A percentile compares a stretch with the other conserved stretches of the same genome.
phyloP scores from a whole-genome alignment of 2,888 invertebrate genomes.

The Sisyra nigra region DNA sequence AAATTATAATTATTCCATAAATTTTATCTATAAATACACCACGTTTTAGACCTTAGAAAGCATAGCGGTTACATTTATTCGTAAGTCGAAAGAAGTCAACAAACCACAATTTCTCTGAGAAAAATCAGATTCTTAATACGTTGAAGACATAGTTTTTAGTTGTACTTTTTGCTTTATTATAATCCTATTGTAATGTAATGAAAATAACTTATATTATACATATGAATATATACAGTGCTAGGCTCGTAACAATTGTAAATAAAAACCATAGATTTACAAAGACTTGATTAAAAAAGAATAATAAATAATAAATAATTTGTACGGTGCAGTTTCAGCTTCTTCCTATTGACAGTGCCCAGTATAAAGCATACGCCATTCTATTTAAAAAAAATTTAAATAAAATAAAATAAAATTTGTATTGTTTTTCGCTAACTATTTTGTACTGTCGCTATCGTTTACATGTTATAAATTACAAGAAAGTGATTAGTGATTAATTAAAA shows the following conservation, averaged over 20 bases:
- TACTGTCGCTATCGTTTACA: conserved; percentile 8
- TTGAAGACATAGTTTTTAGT: no score
- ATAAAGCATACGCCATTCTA: conserved; percentile 1
- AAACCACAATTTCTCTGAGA: no score
- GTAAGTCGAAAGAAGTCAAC: no score
- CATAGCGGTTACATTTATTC: no score
- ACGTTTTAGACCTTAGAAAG: no score
- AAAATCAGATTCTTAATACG: no score
- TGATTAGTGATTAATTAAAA: conserved; percentile 4
- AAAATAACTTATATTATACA: no score
- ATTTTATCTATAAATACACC: no score
- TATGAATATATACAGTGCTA: no score
- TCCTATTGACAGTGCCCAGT: conserved; percentile 20
- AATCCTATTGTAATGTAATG: no score
- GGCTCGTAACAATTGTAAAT: conserved; percentile 1
- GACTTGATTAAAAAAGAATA: neutral
- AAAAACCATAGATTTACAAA: conserved; percentile 1
- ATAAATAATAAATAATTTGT: neutral
- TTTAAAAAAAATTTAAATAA: neutral
- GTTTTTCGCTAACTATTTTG: conserved; percentile 8
- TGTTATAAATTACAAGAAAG: neutral
- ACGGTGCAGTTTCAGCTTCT: conserved; percentile 18
- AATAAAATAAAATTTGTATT: conserved; percentile 3
- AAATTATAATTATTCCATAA: no score
- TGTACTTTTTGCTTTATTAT: no score